A percentile compares a stretch with the other conserved stretches of the same genome.
Evolutionary conservation across 2,113 vertebrate genomes (phyloP).

Genomic region (Sialia sialis): DNA sequence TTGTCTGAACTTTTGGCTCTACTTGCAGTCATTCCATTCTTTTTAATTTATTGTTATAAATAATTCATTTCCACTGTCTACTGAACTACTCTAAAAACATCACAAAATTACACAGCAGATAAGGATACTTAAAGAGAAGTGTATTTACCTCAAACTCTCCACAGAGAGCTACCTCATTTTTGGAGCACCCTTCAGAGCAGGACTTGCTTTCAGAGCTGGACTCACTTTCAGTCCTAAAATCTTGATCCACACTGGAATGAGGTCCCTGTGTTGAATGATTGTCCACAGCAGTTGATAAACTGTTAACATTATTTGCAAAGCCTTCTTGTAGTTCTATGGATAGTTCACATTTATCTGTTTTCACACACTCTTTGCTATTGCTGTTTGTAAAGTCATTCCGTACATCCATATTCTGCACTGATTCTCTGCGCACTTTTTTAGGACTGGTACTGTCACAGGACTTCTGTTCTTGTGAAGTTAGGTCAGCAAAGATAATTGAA

Average conservation of each 20-base stretch:
- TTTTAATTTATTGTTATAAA: neutral
- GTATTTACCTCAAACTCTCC: conserved; percentile 66
- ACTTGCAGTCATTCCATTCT: neutral
- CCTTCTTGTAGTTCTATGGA: neutral
- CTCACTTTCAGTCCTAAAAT: neutral
- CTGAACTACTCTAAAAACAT: neutral
- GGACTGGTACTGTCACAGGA: neutral
- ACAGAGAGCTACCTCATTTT: conserved; percentile 43
- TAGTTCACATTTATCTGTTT: neutral
- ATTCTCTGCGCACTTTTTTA: neutral
- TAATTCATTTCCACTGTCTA: neutral
- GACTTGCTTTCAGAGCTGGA: conserved; percentile 35
- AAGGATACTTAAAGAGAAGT: neutral
- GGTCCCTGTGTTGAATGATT: neutral
- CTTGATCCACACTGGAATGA: neutral
- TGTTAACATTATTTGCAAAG: neutral
- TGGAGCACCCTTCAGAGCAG: conserved; percentile 26
- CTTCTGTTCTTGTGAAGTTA: conserved; percentile 48
- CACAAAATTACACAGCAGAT: neutral
- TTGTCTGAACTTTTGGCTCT: neutral
- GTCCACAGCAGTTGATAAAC: neutral
- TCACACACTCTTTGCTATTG: neutral
- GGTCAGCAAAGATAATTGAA: conserved; percentile 86
- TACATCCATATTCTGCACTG: conserved; percentile 17
- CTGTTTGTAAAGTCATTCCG: neutral